Percentiles rank a stretch among this genome's conserved stretches.
Evolutionary conservation across 1,140 invertebrate genomes (phyloP).

Genomic region (Drosophila lacertosa): DNA sequence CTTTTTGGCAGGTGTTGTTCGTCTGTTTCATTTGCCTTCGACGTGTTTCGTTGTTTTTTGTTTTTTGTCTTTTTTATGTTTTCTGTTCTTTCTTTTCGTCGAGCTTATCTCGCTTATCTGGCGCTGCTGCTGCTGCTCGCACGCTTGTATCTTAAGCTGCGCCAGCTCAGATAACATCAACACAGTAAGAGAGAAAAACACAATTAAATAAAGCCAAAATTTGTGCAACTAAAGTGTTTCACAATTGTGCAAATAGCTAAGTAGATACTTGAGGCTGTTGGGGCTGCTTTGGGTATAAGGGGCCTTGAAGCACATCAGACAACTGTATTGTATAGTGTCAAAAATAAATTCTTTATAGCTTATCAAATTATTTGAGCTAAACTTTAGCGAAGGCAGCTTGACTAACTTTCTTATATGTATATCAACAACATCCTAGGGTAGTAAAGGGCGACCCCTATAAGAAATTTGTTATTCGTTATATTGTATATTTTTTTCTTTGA

Average conservation of each 20-base stretch:
- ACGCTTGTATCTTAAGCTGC: conserved; percentile 36
- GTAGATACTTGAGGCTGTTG: too few species aligned
- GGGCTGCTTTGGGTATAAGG: conserved; percentile 16
- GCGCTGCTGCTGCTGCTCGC: conserved; percentile 41
- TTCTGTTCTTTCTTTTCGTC: conserved; percentile 35
- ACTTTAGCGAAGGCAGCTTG: too few species aligned
- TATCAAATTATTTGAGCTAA: too few species aligned
- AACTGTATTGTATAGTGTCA: too few species aligned
- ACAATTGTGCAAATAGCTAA: neutral
- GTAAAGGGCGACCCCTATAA: too few species aligned
- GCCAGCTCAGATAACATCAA: conserved; percentile 41
- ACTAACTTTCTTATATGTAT: too few species aligned
- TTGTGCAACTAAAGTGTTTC: conserved; percentile 31
- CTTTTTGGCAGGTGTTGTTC: conserved; percentile 36
- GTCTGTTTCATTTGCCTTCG: conserved; percentile 13
- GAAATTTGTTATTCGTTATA: neutral
- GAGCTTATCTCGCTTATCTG: conserved; percentile 59
- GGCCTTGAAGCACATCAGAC: conserved; percentile 33
- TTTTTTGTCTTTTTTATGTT: conserved; percentile 21
- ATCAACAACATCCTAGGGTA: too few species aligned
- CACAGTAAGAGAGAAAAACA: too few species aligned
- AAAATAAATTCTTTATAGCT: too few species aligned
- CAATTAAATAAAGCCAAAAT: conserved; percentile 6
- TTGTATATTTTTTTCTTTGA: conserved; percentile 6
- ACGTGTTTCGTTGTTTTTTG: conserved; percentile 5